These are phyloP conservation scores for Ageneiosus marmoratus DNA, from an alignment of 2,113 vertebrate genomes.

Conservation along the genomic window DNA sequence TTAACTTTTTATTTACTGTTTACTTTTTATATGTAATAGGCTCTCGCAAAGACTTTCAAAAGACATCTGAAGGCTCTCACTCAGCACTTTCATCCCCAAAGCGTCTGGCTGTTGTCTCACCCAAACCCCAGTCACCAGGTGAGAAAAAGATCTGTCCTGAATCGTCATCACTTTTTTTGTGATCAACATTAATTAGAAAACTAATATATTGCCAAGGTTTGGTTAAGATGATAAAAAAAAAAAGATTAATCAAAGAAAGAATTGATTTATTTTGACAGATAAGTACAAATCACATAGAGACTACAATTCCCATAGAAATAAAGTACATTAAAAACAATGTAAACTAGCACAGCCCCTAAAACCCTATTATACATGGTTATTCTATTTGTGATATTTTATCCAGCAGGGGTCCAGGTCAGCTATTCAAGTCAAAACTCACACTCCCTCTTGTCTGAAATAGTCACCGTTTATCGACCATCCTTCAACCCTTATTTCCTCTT, in stretches of 20 bases:
- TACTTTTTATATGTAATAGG: conserved; percentile 54
- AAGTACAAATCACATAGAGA: neutral
- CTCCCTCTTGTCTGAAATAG: neutral
- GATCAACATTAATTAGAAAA: neutral
- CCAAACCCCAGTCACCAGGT: conserved; percentile 85
- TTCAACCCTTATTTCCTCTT: neutral
- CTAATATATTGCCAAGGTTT: neutral
- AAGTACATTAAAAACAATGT: neutral
- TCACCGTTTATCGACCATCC: neutral
- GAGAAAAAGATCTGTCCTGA: conserved; percentile 35
- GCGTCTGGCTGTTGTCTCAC: conserved; percentile 68
- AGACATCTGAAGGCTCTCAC: conserved; percentile 75
- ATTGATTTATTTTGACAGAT: neutral
- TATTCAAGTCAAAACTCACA: conserved; percentile 8
- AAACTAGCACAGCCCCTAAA: neutral
- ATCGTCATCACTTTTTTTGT: neutral
- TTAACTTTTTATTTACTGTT: neutral
- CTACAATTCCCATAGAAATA: neutral
- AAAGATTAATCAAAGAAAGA: neutral
- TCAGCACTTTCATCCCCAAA: conserved; percentile 80
- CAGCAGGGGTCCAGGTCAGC: neutral
- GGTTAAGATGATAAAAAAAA: neutral
- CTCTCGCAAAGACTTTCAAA: conserved; percentile 80
- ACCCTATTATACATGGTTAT: neutral
- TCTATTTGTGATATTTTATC: neutral